Evolutionary conservation across 2,888 invertebrate genomes (phyloP).

Genomic region (Lamproptera curius): DNA sequence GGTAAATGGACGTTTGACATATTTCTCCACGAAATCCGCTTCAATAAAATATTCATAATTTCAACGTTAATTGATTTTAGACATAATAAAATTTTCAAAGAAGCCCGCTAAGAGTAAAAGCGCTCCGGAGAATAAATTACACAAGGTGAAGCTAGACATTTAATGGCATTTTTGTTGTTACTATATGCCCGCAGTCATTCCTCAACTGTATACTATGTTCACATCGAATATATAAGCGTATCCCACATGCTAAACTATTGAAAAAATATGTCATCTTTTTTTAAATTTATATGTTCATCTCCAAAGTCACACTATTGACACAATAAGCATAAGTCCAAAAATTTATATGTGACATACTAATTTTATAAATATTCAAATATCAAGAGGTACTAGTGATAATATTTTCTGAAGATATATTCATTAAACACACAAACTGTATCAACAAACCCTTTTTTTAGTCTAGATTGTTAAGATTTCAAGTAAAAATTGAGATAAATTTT

Average conservation of each 20-base stretch:
- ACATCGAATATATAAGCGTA: slow-evolving; percentile 48
- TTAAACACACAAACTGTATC: slow-evolving; percentile 16
- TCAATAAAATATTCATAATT: slow-evolving; percentile 18
- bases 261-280: slow-evolving; percentile 55
- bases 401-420: slow-evolving; percentile 1
- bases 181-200: slow-evolving; percentile 35
- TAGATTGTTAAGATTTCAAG: background rate
- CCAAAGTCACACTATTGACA: slow-evolving; percentile 53
- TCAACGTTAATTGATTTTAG: slow-evolving; percentile 3
- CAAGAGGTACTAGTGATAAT: slow-evolving; percentile 12
- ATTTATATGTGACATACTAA: slow-evolving; percentile 18
- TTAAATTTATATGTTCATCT: slow-evolving; percentile 35
- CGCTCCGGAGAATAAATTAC: slow-evolving; percentile 1
- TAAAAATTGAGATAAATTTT: background rate
- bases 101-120: slow-evolving; percentile 8
- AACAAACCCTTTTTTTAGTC: slow-evolving; percentile 1
- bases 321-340: slow-evolving; percentile 51
- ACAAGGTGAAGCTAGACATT: background rate
- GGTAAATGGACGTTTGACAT: slow-evolving; percentile 67
- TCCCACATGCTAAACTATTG: slow-evolving; percentile 48
- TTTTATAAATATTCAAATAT: slow-evolving; percentile 3
- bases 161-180: no score
- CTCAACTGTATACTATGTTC: slow-evolving; percentile 54
- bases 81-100: slow-evolving; percentile 11
- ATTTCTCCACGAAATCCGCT: slow-evolving; percentile 23